These are phyloP conservation scores for Drosophila quinaria DNA, from an alignment of 2,888 invertebrate genomes.

Conservation along the genomic window DNA sequence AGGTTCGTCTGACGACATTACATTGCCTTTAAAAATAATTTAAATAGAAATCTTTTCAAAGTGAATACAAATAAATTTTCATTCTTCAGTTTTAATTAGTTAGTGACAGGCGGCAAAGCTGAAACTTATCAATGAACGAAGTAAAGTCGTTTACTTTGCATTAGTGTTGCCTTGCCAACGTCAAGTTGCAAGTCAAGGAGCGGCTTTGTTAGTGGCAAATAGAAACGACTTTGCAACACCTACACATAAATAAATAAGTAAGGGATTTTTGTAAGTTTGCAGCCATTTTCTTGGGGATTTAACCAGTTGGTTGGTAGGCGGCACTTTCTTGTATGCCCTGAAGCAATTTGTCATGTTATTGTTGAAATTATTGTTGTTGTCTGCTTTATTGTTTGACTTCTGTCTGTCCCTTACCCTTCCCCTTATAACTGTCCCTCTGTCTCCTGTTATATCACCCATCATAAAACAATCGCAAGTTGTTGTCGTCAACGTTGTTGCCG, in stretches of 20 bases:
- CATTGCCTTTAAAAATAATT: background rate
- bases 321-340: constrained; percentile 61
- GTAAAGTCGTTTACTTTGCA: constrained; percentile 9
- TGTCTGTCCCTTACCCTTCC: constrained; percentile 59
- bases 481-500: constrained; percentile 38
- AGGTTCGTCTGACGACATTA: constrained; percentile 20
- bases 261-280: constrained; percentile 37
- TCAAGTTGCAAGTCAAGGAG: constrained; percentile 6
- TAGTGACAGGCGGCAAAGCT: background rate
- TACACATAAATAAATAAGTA: constrained; percentile 51
- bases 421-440: background rate
- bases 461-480: constrained; percentile 35
- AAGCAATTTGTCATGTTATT: constrained; percentile 79
- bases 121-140: constrained; percentile 25
- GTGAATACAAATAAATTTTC: background rate
- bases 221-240: constrained; percentile 50
- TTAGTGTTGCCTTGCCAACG: constrained; percentile 9
- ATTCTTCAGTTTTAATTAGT: constrained; percentile 10
- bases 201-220: constrained; percentile 49
- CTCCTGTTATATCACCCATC: background rate
- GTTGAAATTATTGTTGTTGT: constrained; percentile 80
- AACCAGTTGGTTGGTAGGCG: constrained; percentile 1
- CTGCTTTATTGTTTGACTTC: constrained; percentile 80
- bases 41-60: background rate
- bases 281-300: constrained; percentile 9